A percentile compares a stretch with the other conserved stretches of the same genome.
phyloP scores from a whole-genome alignment of 1,140 invertebrate genomes.

The Episyrphus balteatus region DNA sequence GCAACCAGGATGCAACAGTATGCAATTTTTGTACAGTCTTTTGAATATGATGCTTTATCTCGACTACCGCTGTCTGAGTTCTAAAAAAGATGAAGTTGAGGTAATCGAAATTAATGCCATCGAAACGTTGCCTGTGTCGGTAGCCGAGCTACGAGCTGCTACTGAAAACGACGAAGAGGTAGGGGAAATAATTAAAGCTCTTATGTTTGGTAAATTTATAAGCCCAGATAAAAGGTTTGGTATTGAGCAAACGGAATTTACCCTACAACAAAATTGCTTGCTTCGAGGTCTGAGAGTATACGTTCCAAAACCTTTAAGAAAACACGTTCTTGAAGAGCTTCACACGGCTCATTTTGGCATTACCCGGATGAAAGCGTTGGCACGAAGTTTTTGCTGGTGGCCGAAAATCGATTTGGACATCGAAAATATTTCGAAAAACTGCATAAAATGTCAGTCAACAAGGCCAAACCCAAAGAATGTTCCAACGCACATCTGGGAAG shows the following conservation, averaged over 20 bases:
- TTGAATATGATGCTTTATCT: constrained; percentile 22
- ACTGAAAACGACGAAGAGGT: constrained; percentile 10
- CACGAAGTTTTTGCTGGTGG: constrained; percentile 13
- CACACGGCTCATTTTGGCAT: constrained; percentile 14
- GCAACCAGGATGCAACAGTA: constrained; percentile 27
- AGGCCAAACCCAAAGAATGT: no score
- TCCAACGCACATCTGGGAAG: no score
- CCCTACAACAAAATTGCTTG: no score
- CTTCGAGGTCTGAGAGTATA: constrained; percentile 8
- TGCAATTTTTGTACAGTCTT: constrained; percentile 23
- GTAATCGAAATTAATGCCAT: constrained; percentile 2
- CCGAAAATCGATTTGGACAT: constrained; percentile 9
- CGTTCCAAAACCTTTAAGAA: constrained; percentile 8
- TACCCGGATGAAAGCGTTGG: constrained; percentile 13
- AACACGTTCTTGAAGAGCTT: constrained; percentile 9
- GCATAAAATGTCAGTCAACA: no score
- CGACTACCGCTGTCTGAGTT: constrained; percentile 2
- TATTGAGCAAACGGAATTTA: constrained; percentile 5
- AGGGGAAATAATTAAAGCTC: constrained; percentile 3
- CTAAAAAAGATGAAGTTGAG: background rate
- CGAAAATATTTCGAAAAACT: no score
- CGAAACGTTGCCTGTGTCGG: constrained; percentile 5
- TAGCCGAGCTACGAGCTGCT: constrained; percentile 1
- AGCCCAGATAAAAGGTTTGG: constrained; percentile 1
- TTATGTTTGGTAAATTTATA: constrained; percentile 5